Base-by-base conservation (phyloP, 2,113 vertebrate species). In the Menidia beryllina region DNA sequence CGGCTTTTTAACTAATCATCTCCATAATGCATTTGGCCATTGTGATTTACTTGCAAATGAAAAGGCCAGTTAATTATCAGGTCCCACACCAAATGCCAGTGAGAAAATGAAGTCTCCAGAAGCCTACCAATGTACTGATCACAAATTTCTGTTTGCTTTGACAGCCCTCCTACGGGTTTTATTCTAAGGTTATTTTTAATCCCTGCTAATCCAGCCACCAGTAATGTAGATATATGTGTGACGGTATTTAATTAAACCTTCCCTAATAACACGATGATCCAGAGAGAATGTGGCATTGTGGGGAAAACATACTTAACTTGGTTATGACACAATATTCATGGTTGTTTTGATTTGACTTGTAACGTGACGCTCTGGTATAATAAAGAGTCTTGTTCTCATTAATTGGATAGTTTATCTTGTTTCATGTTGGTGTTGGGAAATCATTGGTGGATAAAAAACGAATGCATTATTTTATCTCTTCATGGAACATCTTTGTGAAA, bases 201-300 rank as follows among this genome's bases (percentile, higher is more conserved):
- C 78, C 75, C 39, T 17, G 24, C 65, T 82, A 90, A 89, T 76
- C 77, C 81, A 72, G 47, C 58, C 64, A 74, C 49, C 69, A 52
- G 48, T 59, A 77, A 80, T 80, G 65, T 77, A 73, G 81, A 77
- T 48, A 65, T 82, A 81, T 90, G 65, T 82, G 78, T 82, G 84
- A 87, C 76, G 76, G 65, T 63, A 17, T 86, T 89, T 93, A 86
- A 93, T 93, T 92, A 91, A 90, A 89, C 73, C 64, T 69, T 69
- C 62, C 68, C 70, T 82, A 86, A 89, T 82, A 90, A 85, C 68
- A 71, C 19, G 65, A 71, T 39, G 48, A 70, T 75, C 81, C 60
- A 68, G 56, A 56, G 74, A 87, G 63, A 52, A 75, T 0, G 41
- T 65, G 47, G 75, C 67, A 77, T 86, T 80, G 74, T 56, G 69